Percentiles rank a stretch among this genome's conserved stretches.
phyloP scores from a whole-genome alignment of 2,888 invertebrate species.

The Parnassius glacialis region DNA sequence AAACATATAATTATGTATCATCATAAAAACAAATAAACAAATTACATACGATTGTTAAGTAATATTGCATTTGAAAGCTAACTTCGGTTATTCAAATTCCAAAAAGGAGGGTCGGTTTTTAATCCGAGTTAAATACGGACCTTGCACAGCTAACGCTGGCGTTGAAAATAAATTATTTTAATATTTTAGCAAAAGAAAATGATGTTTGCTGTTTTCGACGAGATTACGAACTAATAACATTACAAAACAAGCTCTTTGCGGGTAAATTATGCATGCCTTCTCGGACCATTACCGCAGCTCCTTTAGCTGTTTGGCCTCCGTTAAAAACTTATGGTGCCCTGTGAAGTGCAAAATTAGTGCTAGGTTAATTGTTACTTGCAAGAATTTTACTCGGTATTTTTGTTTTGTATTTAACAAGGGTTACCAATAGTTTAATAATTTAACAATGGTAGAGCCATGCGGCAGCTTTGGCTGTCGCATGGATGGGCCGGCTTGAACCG shows the following conservation, averaged over 20 bases:
- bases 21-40: too few relatives aligned
- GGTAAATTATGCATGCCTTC: slow-evolving; percentile 79
- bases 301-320: slow-evolving; percentile 51
- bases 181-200: slow-evolving; percentile 71
- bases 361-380: slow-evolving; percentile 21
- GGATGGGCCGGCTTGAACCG: too few relatives aligned
- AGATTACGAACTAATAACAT: slow-evolving; percentile 80
- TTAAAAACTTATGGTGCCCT: slow-evolving; percentile 61
- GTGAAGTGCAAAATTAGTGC: slow-evolving; percentile 44
- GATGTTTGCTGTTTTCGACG: slow-evolving; percentile 74
- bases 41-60: too few relatives aligned
- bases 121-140: slow-evolving; percentile 43
- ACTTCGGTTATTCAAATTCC: slow-evolving; percentile 6
- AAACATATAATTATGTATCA: too few relatives aligned
- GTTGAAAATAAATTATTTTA: slow-evolving; percentile 74
- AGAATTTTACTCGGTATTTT: slow-evolving; percentile 6
- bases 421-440: too few relatives aligned
- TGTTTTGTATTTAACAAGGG: too few relatives aligned
- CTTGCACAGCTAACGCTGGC: slow-evolving; percentile 47
- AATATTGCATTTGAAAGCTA: not conserved
- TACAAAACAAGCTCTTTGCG: slow-evolving; percentile 77
- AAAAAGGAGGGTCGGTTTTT: slow-evolving; percentile 27
- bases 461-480: too few relatives aligned
- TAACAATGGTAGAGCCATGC: too few relatives aligned
- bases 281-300: slow-evolving; percentile 75